Evolutionary conservation across 2,113 vertebrate species (phyloP), one percentile per base, ranked within the genome.

Genomic region (Sapajus apella): DNA sequence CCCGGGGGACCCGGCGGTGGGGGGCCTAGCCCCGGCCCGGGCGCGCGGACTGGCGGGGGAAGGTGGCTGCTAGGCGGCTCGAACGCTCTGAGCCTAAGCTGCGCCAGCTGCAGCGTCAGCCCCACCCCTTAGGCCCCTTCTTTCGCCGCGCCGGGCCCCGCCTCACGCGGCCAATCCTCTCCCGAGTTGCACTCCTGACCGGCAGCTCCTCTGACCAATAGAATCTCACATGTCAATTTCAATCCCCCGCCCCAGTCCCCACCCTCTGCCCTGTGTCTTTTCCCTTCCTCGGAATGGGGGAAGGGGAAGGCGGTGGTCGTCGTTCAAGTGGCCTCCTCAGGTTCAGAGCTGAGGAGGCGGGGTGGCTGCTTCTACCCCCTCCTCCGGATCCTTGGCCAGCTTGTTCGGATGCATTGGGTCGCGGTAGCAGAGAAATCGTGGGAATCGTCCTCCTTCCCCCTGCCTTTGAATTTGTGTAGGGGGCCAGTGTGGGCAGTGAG

Each of bases 31-130:
- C 92, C 87, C 96, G 97, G 93, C 96, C 93, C 73, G 93, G 96
- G 96, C 96, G 96, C 97, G 86, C 91, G 96, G 79, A 90, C 82
- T 2, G 70, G 93, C 20, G 43, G 76, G 80, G 83, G 56, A 96
- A 77, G 58, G 93, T 30, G 90, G 89, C 84, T 75, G 96, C 95
- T 70, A 2, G 5, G 95, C 76, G 45, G 90, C 92, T 94, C 79
- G 16, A 94, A 90, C 52, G 96, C 95, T 90, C 73, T 0, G 68
- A 68, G 70, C 91, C 97, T 91, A 96, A 98, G 97, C 97, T 98
- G 96, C 98, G 97, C 98, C 98, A 98, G 98, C 97, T 98, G 97
- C 98, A 95, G 97, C 97, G 96, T 97, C 93, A 77, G 96, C 98
- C 97, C 98, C 98, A 98, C 98, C 98, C 97, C 97, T 97, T 52